Evolutionary conservation across 2,888 invertebrate genomes (phyloP), one percentile per base, ranked within the genome.

Genomic region (Agrypnus murinus): DNA sequence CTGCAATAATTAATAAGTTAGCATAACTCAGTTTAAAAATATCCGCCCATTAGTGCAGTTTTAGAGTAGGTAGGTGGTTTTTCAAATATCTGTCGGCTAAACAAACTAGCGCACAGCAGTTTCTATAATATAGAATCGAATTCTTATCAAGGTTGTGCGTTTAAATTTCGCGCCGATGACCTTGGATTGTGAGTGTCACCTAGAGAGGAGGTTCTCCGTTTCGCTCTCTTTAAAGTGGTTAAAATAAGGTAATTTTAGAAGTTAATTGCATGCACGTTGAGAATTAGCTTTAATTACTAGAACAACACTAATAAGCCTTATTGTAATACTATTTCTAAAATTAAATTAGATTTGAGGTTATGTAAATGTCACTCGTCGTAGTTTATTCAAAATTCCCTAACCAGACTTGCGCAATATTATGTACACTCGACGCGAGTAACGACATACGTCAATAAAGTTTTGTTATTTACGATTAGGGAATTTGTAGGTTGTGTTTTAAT

Each of bases 361-460:
- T 59, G 40, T 43, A 43, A 59, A 40, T 59, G 59, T 59, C 59
- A 59, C 25, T 59, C 10, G 12, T 43, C 15, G 38, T 12, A 8
- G 34, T 12, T 34, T 43, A 31, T 38, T 46, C 55, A 57, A 65
- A 65, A 65, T 9, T 55, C 65, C 65, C 65, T 57, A 57, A 36
- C 15, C 10, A n/a, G 7, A 15, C 57, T 53, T 65, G 65, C 65
- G 65, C 65, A 65, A 65, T 64, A 19, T 58, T 38, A 25, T 12
- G 25, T 6, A 36, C 12, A n/a, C 1, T 2, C 0, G 14, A 31
- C 9, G 0, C 0, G 5, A 19, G 10, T 1, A 1, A 0, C 15
- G 55, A 4, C 38, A 6, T 15, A 55, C 36, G 36, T 36, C 17
- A 10, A 9, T 14, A 1, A 6, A 14, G 31, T 53, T 14, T 32